Evolutionary conservation across 2,113 vertebrate species (phyloP), one percentile per base, ranked within the genome.

Genomic region (Poeciliopsis turrubarensis): DNA sequence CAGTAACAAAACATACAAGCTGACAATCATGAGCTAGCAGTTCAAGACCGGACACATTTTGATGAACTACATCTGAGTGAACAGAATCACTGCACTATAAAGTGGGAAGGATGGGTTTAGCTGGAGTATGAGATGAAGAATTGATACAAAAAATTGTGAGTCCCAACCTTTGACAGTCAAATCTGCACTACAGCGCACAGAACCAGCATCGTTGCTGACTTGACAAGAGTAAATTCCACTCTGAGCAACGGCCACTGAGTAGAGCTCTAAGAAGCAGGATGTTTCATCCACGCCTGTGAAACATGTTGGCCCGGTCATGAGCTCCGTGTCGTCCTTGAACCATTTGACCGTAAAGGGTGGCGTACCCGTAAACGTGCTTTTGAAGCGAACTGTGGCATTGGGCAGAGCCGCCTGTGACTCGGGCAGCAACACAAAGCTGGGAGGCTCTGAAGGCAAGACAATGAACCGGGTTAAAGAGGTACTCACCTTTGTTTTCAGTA

Each of bases 151-250:
- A 91, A 73, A 89, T 37, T 31, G 29, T 32, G 64, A 68, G 22
- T 83, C 92, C 73, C 73, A 89, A 86, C 94, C 94, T 95, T 97
- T 98, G 87, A 99, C 95, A 66, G 93, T 90, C 89, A 99, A 84
- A 65, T 94, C 83, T 76, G 97, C 96, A 81, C 95, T 95, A 75
- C 96, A 97, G 95, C 96, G 97, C 61, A 95, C 94, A 75, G 96
- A 97, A 91, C 98, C 98, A 93, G 97, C 98, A 0, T 97, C 96
- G 62, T 99, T 99, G 93, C 95, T 96, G 94, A 99, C 89, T 64
- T 99, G 97, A 84, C 98, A 98, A 91, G 95, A 96, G 87, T 98
- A 99, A 60, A 93, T 89, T 86, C 97, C 98, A 70, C 95, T 96
- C 87, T 95, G 96, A 76, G 94, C 91, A 72, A 95, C 71, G 84